Base-by-base conservation (phyloP, 2,797 vertebrate species). In the Chrosomus eos region DNA sequence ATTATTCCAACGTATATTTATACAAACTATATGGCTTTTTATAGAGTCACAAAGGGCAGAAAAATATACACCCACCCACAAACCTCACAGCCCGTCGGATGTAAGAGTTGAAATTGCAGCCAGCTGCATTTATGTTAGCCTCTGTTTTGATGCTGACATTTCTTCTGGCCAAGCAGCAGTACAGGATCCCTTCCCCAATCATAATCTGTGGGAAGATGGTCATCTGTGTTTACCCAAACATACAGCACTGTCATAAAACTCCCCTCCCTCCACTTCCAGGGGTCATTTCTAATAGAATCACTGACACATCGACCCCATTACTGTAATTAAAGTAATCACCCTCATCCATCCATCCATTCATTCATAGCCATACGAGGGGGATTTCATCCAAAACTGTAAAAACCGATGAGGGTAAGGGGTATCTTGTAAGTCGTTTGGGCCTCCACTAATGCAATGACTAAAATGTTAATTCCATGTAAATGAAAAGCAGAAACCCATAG, bases 71-170 rank as follows among this genome's bases (percentile, higher is more conserved):
- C 92, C 71, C 95, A 99, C 98, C 96, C 87, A 99, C 94, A 74
- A 99, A 99, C 92, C 98, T 96, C 88, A 99, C 96, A 0, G 97
- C 97, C 95, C 98, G 95, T 88, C 98, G 95, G 81, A 99, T 97
- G 89, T 98, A 99, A 72, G 98, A 99, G 93, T 99, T 99, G 94
- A 99, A 99, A 95, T 98, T 99, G 91, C 98, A 99, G 87, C 98
- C 98, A 7, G 97, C 98, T 0, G 98, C 98, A 4, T 99, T 99
- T 92, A 99, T 99, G 92, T 98, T 97, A 67, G 96, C 96, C 91
- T 99, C 98, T 0, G 95, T 91, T 68, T 96, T 95, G 21, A 92
- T 90, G 3, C 95, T 93, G 7, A 94, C 94, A 90, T 94, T 97
- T 90, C 94, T 96, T 92, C 96, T 97, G 79, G 97, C 96, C 84